A percentile compares a stretch with the other conserved stretches of the same genome.
phyloP scores from a whole-genome alignment of 2,888 invertebrate species.

The Holacanthella duospinosa region DNA sequence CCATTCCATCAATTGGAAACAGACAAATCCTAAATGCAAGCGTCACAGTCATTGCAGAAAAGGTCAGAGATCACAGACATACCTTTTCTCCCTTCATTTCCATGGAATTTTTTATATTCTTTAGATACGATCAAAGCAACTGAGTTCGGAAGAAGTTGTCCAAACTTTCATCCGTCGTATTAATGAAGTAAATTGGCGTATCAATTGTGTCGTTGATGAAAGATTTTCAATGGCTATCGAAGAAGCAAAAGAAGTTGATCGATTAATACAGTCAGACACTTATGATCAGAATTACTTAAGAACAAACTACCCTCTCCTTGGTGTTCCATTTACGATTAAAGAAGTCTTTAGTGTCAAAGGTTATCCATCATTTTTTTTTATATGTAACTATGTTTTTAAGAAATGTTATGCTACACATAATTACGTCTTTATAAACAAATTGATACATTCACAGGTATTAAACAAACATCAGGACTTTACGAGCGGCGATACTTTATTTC shows the following conservation, averaged over 20 bases:
- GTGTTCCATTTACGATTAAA: conserved; percentile 86
- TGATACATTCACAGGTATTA: neutral
- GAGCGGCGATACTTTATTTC: conserved; percentile 55
- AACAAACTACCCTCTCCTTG: conserved; percentile 65
- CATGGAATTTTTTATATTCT: too few species aligned
- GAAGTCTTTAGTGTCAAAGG: conserved; percentile 73
- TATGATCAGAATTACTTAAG: conserved; percentile 54
- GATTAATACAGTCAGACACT: conserved; percentile 49
- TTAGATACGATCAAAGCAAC: conserved; percentile 43
- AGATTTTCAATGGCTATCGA: conserved; percentile 64
- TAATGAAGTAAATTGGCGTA: conserved; percentile 59
- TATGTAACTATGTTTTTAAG: too few species aligned
- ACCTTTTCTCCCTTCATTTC: too few species aligned
- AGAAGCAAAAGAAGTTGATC: conserved; percentile 65
- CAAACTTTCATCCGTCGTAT: conserved; percentile 65
- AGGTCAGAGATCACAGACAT: neutral
- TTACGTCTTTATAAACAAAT: neutral
- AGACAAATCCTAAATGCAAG: neutral
- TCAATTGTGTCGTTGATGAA: conserved; percentile 76
- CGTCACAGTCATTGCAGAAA: neutral
- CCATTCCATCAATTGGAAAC: neutral
- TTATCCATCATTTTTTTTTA: too few species aligned
- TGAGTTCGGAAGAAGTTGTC: conserved; percentile 61
- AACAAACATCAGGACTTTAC: conserved; percentile 70
- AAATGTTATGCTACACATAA: too few species aligned